Percentiles rank a stretch among this genome's conserved stretches.
Evolutionary conservation across 1,140 invertebrate genomes (phyloP).

Genomic region (Chironomus striatipennis): DNA sequence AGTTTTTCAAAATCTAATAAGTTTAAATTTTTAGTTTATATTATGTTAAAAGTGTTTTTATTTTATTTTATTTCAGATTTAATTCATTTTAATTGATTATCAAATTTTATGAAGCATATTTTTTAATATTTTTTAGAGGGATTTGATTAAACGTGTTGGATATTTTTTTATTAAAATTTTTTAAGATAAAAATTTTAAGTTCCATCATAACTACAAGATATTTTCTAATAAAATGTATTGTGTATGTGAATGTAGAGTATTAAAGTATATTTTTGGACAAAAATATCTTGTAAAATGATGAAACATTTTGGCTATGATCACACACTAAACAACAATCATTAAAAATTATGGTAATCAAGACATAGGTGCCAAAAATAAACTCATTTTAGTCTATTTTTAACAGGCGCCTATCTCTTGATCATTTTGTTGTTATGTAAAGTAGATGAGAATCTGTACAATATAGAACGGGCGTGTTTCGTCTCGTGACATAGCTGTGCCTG

Average conservation of each 20-base stretch:
- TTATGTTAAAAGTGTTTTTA: too few species aligned
- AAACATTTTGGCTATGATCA: conserved; percentile 4
- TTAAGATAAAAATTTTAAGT: not conserved
- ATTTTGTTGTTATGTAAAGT: too few species aligned
- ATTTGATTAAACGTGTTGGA: conserved; percentile 8
- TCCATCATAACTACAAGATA: conserved; percentile 17
- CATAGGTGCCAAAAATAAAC: not conserved
- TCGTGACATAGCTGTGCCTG: conserved; percentile 25
- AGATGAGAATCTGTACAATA: too few species aligned
- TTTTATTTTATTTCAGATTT: not conserved
- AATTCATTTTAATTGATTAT: conserved; percentile 5
- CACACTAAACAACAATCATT: not conserved
- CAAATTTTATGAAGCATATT: not conserved
- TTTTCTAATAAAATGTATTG: not conserved
- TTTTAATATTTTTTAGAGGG: conserved; percentile 17
- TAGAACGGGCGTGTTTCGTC: not conserved
- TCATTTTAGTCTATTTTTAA: not conserved
- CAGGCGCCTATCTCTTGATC: not conserved
- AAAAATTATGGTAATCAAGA: not conserved
- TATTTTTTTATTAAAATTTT: not conserved
- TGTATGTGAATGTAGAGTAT: not conserved
- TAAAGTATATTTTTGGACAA: not conserved
- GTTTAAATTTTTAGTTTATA: not conserved
- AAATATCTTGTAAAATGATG: conserved; percentile 19
- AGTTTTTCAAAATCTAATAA: not conserved